These are phyloP conservation scores for Liparis tanakae DNA, from an alignment of 2,797 vertebrate genomes.

Conservation along the genomic window DNA sequence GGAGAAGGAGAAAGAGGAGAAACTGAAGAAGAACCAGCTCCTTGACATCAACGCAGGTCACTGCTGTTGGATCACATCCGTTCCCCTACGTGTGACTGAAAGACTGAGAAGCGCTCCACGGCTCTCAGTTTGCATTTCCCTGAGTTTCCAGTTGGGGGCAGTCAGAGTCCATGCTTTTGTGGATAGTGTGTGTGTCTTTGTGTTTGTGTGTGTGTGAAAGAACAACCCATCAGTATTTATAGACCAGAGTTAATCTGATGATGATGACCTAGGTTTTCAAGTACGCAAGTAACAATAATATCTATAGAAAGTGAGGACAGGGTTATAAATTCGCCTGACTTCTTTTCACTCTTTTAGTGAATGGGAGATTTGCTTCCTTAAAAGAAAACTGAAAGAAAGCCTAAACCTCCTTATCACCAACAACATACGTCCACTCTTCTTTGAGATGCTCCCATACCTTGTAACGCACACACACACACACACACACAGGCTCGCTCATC, in stretches of 20 bases:
- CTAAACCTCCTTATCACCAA: slow-evolving; percentile 53
- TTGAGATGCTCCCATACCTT: slow-evolving; percentile 33
- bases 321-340: slow-evolving; percentile 28
- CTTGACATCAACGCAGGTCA: slow-evolving; percentile 87
- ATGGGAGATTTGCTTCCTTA: slow-evolving; percentile 27
- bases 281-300: slow-evolving; percentile 45
- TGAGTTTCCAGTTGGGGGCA: slow-evolving; percentile 78
- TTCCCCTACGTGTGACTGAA: slow-evolving; percentile 30
- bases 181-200: slow-evolving; percentile 27
- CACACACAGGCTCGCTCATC: slow-evolving; percentile 26
- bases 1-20: slow-evolving; percentile 87
- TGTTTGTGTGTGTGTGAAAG: slow-evolving; percentile 11
- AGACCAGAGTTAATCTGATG: slow-evolving; percentile 73
- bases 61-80: slow-evolving; percentile 21
- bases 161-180: slow-evolving; percentile 71
- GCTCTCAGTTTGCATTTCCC: slow-evolving; percentile 61
- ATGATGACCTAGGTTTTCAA: slow-evolving; percentile 62
- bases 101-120: slow-evolving; percentile 6
- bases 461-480: slow-evolving; percentile 23
- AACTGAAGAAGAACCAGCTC: slow-evolving; percentile 85
- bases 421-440: slow-evolving; percentile 45
- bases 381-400: slow-evolving; percentile 23
- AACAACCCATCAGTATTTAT: slow-evolving; percentile 54
- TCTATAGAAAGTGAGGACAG: slow-evolving; percentile 40
- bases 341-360: slow-evolving; percentile 34